Evolutionary conservation across 2,113 vertebrate species (phyloP).

Genomic region (Gallinago undulata): DNA sequence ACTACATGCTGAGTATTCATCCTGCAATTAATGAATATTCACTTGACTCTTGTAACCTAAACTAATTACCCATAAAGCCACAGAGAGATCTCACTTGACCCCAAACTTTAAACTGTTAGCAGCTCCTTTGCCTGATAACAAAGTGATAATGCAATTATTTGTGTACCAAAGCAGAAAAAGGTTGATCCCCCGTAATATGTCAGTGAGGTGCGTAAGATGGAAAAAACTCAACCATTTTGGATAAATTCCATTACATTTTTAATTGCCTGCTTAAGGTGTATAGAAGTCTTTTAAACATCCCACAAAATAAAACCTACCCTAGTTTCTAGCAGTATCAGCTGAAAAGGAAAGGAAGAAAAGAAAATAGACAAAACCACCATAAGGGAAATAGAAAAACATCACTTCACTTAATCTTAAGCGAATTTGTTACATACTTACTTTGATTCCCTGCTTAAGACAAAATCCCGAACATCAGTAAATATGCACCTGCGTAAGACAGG

Average conservation of each 20-base stretch:
- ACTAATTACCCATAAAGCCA: slow-evolving; percentile 70
- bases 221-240: slow-evolving; percentile 22
- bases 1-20: slow-evolving; percentile 52
- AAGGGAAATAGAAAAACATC: background rate
- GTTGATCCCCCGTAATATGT: slow-evolving; percentile 4
- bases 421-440: background rate
- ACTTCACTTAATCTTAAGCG: background rate
- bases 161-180: slow-evolving; percentile 34
- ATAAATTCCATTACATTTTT: slow-evolving; percentile 32
- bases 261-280: background rate
- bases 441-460: background rate
- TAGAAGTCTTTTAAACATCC: background rate
- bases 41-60: slow-evolving; percentile 65
- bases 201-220: background rate
- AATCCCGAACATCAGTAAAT: background rate
- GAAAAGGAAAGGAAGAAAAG: background rate
- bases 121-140: slow-evolving; percentile 46
- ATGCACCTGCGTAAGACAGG: background rate
- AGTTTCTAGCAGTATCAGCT: background rate
- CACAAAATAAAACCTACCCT: background rate
- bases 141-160: slow-evolving; percentile 57
- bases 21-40: slow-evolving; percentile 67
- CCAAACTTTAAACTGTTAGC: slow-evolving; percentile 62
- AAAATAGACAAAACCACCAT: background rate
- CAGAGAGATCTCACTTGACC: slow-evolving; percentile 67